These are phyloP conservation scores for Myanophis thanlyinensis DNA, from an alignment of 2,113 vertebrate genomes.

Conservation along the genomic window DNA sequence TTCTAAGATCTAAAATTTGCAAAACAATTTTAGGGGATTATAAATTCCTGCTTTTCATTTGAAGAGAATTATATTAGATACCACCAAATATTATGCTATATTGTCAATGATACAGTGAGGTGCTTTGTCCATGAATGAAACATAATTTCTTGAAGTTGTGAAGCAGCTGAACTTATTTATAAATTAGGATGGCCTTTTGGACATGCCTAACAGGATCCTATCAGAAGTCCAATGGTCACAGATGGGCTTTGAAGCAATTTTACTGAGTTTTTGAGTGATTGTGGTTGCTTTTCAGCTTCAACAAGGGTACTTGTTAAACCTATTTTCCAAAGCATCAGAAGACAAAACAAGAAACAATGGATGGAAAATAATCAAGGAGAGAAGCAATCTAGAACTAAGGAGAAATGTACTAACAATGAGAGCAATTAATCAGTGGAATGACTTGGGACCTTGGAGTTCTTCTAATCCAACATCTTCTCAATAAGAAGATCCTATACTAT, in stretches of 20 bases:
- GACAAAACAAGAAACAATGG: background rate
- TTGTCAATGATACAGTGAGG: background rate
- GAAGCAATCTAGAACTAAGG: background rate
- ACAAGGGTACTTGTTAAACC: background rate
- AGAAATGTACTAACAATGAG: background rate
- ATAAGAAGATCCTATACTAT: no score
- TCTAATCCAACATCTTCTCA: no score
- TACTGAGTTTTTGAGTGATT: background rate
- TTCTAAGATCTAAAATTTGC: background rate
- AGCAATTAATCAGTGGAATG: background rate
- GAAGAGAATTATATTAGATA: background rate
- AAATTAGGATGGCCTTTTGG: background rate
- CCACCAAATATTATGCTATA: background rate
- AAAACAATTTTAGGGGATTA: background rate
- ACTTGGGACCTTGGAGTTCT: background rate
- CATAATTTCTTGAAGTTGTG: background rate
- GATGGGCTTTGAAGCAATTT: background rate
- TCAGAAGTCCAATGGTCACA: background rate
- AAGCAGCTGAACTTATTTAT: background rate
- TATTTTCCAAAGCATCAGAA: background rate
- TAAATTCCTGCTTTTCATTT: background rate
- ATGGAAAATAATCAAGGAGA: background rate
- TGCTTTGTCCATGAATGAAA: background rate
- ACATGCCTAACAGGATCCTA: background rate
- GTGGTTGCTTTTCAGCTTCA: background rate